A percentile compares a stretch with the other conserved stretches of the same genome.
Conservation (phyloP, 1,140 invertebrate species). For the Radopholus similis region DNA sequence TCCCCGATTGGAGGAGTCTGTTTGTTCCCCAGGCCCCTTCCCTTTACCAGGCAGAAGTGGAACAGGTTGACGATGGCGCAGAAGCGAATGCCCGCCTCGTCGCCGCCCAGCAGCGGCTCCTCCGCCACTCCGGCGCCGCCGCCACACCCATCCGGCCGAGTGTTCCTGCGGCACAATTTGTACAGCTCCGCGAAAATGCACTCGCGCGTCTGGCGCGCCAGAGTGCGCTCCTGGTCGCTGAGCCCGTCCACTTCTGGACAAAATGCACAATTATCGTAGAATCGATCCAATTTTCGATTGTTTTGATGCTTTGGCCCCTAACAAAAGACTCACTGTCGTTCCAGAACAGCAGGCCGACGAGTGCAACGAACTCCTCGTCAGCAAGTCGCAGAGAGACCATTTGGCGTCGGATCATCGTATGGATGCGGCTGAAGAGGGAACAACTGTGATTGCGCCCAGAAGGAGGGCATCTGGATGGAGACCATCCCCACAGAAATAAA, state of each 20-base stretch:
- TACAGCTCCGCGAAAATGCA: constrained; percentile 27
- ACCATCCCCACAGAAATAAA: too few species aligned
- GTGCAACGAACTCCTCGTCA: constrained; percentile 24
- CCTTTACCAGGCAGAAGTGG: constrained; percentile 20
- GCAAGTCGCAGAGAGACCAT: constrained; percentile 15
- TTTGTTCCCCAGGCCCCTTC: too few species aligned
- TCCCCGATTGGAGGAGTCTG: not conserved
- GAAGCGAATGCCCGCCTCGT: constrained; percentile 18
- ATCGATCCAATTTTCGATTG: not conserved
- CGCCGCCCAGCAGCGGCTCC: too few species aligned
- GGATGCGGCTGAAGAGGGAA: not conserved
- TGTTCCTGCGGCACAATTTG: constrained; percentile 13
- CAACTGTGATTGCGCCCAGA: too few species aligned
- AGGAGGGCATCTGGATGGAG: too few species aligned
- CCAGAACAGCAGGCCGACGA: constrained; percentile 31
- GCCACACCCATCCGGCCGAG: not conserved
- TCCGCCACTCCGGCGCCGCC: not conserved
- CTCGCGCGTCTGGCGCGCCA: constrained; percentile 25
- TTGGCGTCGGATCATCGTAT: constrained; percentile 14
- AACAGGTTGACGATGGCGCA: constrained; percentile 27
- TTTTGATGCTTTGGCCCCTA: too few species aligned
- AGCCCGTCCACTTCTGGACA: constrained; percentile 15
- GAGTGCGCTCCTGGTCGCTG: constrained; percentile 1
- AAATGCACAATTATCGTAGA: not conserved
- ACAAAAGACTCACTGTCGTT: constrained; percentile 29